Conservation (phyloP, 2,888 invertebrate species). For the Drosophila acutilabella region DNA sequence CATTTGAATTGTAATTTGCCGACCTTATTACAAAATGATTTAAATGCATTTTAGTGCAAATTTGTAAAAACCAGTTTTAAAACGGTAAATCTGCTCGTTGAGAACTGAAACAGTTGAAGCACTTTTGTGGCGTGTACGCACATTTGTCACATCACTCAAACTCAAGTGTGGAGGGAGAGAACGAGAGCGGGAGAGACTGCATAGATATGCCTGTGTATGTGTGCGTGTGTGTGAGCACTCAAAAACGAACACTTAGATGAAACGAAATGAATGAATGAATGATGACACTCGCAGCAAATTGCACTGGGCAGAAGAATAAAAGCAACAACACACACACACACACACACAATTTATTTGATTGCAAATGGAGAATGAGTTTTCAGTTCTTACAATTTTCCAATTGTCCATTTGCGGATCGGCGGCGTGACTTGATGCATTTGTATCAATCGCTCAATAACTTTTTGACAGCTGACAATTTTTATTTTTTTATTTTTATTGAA, state of each 20-base stretch:
- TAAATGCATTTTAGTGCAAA: constrained; percentile 66
- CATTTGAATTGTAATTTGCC: constrained; percentile 55
- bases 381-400: constrained; percentile 1
- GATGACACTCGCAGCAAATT: constrained; percentile 75
- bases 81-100: constrained; percentile 12
- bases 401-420: constrained; percentile 15
- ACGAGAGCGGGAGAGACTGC: background rate
- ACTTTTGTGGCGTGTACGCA: constrained; percentile 67
- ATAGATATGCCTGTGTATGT: no score
- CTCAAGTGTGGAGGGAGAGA: constrained; percentile 35
- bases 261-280: constrained; percentile 41
- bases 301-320: constrained; percentile 39
- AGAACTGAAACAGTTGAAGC: constrained; percentile 34
- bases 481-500: constrained; percentile 3
- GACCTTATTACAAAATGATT: constrained; percentile 64
- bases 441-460: constrained; percentile 69
- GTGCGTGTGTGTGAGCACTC: constrained; percentile 6
- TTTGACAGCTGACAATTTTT: constrained; percentile 67
- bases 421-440: constrained; percentile 46
- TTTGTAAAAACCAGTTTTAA: constrained; percentile 63
- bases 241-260: constrained; percentile 16
- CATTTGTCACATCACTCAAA: constrained; percentile 78
- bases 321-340: no score
- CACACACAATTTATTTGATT: constrained; percentile 36
- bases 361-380: constrained; percentile 46